Evolutionary conservation across 2,797 vertebrate genomes (phyloP).

Genomic region (Rhodeus uyekii): DNA sequence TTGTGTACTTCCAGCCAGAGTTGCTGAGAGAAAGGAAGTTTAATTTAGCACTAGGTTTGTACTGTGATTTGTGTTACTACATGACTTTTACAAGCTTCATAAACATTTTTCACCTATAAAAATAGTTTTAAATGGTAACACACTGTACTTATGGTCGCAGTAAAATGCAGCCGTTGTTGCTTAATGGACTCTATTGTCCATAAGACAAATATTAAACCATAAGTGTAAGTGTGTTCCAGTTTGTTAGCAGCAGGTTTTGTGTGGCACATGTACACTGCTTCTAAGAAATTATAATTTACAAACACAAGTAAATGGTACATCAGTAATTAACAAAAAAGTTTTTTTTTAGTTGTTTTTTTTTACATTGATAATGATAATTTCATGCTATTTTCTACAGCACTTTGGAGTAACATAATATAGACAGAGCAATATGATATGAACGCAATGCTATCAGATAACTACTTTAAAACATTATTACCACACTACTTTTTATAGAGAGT

Average conservation of each 20-base stretch:
- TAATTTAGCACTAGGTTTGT: slow-evolving; percentile 2
- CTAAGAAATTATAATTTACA: neutral
- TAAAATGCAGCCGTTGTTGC: slow-evolving; percentile 47
- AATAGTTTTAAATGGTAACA: slow-evolving; percentile 52
- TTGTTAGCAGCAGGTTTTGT: slow-evolving; percentile 9
- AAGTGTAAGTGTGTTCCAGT: slow-evolving; percentile 17
- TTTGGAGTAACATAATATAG: neutral
- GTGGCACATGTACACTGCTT: neutral
- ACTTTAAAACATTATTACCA: neutral
- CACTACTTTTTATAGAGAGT: neutral
- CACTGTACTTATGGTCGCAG: slow-evolving; percentile 45
- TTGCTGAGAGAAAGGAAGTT: slow-evolving; percentile 10
- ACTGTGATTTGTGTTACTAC: slow-evolving; percentile 21
- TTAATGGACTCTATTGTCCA: slow-evolving; percentile 48
- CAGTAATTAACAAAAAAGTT: neutral
- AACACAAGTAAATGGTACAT: neutral
- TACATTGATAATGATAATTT: neutral
- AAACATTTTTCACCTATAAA: slow-evolving; percentile 58
- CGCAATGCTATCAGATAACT: neutral
- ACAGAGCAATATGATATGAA: neutral
- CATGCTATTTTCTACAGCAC: neutral
- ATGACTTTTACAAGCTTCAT: slow-evolving; percentile 60
- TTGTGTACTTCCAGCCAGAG: neutral
- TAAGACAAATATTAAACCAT: slow-evolving; percentile 55
- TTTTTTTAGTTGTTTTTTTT: neutral